Evolutionary conservation across 2,888 invertebrate species (phyloP).

Genomic region (Trissolcus brochymenae): DNA sequence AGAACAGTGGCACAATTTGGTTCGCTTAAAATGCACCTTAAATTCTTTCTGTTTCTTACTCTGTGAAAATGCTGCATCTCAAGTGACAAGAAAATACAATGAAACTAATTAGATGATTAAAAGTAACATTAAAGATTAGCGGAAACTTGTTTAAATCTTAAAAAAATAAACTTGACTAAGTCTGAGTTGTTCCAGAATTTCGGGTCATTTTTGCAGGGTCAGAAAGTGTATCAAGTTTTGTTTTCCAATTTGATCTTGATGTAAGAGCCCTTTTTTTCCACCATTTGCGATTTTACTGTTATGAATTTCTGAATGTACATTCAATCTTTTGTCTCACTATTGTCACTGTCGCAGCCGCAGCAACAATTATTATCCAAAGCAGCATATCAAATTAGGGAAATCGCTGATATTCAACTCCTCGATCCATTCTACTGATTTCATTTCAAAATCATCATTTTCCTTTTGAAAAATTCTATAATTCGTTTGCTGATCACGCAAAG

Average conservation of each 20-base stretch:
- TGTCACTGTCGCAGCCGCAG: constrained; percentile 53
- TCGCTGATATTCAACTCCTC: constrained; percentile 26
- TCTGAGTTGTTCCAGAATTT: constrained; percentile 3
- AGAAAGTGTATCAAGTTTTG: constrained; percentile 32
- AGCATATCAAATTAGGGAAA: constrained; percentile 46
- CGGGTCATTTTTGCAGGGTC: constrained; percentile 36
- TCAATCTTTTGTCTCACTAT: constrained; percentile 47
- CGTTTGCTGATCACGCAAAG: too few relatives aligned
- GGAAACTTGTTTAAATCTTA: neutral
- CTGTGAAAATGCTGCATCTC: constrained; percentile 42
- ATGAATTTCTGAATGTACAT: constrained; percentile 49
- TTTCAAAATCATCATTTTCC: neutral
- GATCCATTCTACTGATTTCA: constrained; percentile 31
- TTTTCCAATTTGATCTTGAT: constrained; percentile 36
- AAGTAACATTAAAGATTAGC: constrained; percentile 7
- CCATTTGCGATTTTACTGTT: constrained; percentile 44
- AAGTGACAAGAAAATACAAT: constrained; percentile 24
- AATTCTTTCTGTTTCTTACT: constrained; percentile 45
- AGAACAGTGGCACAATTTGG: constrained; percentile 55
- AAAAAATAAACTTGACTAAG: neutral
- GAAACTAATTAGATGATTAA: constrained; percentile 20
- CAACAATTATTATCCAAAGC: constrained; percentile 53
- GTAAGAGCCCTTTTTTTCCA: constrained; percentile 38
- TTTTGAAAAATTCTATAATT: too few relatives aligned
- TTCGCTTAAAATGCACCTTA: constrained; percentile 52